Percentiles rank a stretch among this genome's conserved stretches.
Conservation (phyloP, 2,888 invertebrate species). For the Ennomos erosarius region DNA sequence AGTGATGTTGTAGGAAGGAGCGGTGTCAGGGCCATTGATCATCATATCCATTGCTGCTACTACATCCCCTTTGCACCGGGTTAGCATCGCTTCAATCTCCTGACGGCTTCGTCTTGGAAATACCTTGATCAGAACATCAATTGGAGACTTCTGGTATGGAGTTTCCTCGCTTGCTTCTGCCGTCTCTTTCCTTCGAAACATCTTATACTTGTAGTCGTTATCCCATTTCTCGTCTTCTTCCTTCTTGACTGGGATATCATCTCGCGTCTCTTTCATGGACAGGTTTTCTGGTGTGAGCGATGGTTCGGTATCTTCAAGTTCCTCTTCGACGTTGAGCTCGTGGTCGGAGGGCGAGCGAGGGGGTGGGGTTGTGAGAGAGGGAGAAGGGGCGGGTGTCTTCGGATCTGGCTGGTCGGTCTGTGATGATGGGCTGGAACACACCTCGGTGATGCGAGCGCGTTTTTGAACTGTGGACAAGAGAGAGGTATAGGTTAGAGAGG, state of each 20-base stretch:
- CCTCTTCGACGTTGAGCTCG: conserved; percentile 85
- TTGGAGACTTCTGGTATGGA: conserved; percentile 88
- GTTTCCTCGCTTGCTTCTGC: conserved; percentile 44
- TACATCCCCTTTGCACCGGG: conserved; percentile 94
- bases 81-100: conserved; percentile 94
- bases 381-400: conserved; percentile 67
- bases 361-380: conserved; percentile 69
- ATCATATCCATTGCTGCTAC: conserved; percentile 97
- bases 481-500: conserved; percentile 32
- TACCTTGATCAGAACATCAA: conserved; percentile 94
- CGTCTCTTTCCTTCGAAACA: conserved; percentile 67
- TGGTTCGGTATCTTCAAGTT: conserved; percentile 80
- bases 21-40: conserved; percentile 86
- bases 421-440: conserved; percentile 76
- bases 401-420: conserved; percentile 61
- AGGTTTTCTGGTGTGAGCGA: conserved; percentile 92
- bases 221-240: conserved; percentile 82
- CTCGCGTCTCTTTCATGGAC: conserved; percentile 88
- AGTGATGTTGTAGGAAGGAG: conserved; percentile 66
- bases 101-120: conserved; percentile 94
- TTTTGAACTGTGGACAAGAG: conserved; percentile 77
- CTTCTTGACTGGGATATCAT: conserved; percentile 78
- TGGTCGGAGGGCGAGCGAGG: conserved; percentile 80
- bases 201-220: conserved; percentile 72
- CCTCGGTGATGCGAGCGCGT: conserved; percentile 78